Evolutionary conservation across 2,797 vertebrate species (phyloP).

Genomic region (Peromyscus nudipes): DNA sequence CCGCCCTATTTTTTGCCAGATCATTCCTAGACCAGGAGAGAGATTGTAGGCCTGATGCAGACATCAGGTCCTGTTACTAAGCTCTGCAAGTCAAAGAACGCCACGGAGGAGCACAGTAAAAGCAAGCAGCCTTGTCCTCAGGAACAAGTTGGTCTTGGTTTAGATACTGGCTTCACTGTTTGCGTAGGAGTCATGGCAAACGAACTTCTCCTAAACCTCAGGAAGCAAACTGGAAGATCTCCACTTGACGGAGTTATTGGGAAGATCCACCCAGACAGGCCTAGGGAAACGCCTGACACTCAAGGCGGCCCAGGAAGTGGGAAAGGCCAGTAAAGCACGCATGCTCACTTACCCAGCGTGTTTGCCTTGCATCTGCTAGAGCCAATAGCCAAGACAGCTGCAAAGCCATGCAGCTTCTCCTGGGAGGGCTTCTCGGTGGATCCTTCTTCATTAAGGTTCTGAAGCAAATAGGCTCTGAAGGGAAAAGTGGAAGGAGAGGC

Average conservation of each 20-base stretch:
- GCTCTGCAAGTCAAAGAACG: slow-evolving; percentile 36
- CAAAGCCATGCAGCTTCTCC: slow-evolving; percentile 95
- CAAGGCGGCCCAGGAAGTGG: background rate
- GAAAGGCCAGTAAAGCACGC: background rate
- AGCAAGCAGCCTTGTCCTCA: background rate
- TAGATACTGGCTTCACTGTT: background rate
- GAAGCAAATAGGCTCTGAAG: slow-evolving; percentile 95
- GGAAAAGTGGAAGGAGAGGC: background rate
- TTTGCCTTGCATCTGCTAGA: slow-evolving; percentile 98
- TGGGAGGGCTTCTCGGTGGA: slow-evolving; percentile 91
- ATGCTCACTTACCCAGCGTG: slow-evolving; percentile 91
- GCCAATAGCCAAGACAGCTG: slow-evolving; percentile 96
- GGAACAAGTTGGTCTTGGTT: background rate
- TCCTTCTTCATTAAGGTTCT: slow-evolving; percentile 95
- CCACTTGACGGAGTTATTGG: background rate
- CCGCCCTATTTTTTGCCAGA: slow-evolving; percentile 25
- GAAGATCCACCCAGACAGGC: background rate
- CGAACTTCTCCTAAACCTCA: background rate
- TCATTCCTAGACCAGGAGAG: background rate
- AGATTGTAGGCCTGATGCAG: background rate
- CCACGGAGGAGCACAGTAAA: background rate
- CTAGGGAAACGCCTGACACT: background rate
- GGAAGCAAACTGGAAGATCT: background rate
- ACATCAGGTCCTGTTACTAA: background rate
- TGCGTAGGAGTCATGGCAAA: background rate